Evolutionary conservation across 2,113 vertebrate species (phyloP).

Genomic region (Tupaia tana): DNA sequence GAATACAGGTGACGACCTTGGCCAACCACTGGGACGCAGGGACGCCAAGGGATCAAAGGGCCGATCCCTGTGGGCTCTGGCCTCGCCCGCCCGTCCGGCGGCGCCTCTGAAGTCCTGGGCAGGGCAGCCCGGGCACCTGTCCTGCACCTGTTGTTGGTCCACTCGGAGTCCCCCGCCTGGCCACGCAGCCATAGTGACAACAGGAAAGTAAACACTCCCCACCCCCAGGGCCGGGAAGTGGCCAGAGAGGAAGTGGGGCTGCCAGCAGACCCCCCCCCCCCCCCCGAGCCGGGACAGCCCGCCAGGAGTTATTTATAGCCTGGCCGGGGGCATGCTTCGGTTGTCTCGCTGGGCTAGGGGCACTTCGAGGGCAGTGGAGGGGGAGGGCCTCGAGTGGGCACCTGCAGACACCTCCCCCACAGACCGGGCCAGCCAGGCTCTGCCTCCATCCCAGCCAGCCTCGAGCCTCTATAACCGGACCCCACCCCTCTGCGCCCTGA

Average conservation of each 20-base stretch:
- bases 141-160: slow-evolving; percentile 80
- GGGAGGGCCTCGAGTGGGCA: not conserved
- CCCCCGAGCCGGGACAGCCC: slow-evolving; percentile 49
- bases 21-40: slow-evolving; percentile 65
- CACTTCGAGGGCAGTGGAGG: not conserved
- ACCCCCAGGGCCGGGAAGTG: slow-evolving; percentile 58
- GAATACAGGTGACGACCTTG: slow-evolving; percentile 80
- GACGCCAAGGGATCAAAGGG: slow-evolving; percentile 77
- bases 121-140: slow-evolving; percentile 75
- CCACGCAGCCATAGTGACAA: slow-evolving; percentile 76
- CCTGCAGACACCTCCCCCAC: not conserved
- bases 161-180: slow-evolving; percentile 71
- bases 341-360: not conserved
- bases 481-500: not conserved
- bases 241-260: slow-evolving; percentile 76
- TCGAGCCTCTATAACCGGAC: not conserved
- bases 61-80: slow-evolving; percentile 65
- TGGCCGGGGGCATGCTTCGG: slow-evolving; percentile 67
- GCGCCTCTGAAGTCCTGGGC: slow-evolving; percentile 74
- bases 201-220: slow-evolving; percentile 77
- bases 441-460: not conserved
- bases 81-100: slow-evolving; percentile 59
- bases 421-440: not conserved
- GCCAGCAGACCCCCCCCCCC: slow-evolving; percentile 75
- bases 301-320: slow-evolving; percentile 78